phyloP scores from a whole-genome alignment of 1,140 invertebrate genomes.

The Neodiprion fabricii region DNA sequence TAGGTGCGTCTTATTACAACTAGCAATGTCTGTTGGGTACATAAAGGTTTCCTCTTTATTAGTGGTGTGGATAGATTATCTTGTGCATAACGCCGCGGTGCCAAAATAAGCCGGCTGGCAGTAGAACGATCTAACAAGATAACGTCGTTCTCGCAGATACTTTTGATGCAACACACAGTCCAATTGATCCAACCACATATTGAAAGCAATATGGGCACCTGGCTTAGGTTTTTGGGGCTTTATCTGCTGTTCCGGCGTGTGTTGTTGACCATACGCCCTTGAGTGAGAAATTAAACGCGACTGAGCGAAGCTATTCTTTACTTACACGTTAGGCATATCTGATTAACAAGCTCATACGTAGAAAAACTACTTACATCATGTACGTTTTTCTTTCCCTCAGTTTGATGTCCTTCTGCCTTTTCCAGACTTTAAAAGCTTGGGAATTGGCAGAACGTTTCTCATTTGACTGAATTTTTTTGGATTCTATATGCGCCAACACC shows the following conservation, averaged over 20 bases:
- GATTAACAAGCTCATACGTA: no score
- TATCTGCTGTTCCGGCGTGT: no score
- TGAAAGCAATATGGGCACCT: conserved; percentile 20
- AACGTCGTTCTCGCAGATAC: conserved; percentile 33
- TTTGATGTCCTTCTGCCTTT: conserved; percentile 19
- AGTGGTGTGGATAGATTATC: background rate
- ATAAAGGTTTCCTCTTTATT: no score
- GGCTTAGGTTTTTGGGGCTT: background rate
- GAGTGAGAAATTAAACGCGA: no score
- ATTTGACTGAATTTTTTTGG: conserved; percentile 9
- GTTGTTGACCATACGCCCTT: no score
- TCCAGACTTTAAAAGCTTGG: conserved; percentile 16
- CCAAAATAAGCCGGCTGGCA: conserved; percentile 38
- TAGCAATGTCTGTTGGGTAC: no score
- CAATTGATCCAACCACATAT: conserved; percentile 35
- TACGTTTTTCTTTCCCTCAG: conserved; percentile 11
- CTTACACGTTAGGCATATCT: no score
- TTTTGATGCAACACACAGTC: conserved; percentile 35
- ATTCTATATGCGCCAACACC: background rate
- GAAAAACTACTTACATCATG: background rate
- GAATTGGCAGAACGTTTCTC: conserved; percentile 20
- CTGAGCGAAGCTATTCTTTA: no score
- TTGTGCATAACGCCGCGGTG: background rate
- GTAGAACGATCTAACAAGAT: conserved; percentile 35
- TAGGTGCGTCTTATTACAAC: no score